These are phyloP conservation scores for Eleginops maclovinus DNA, from an alignment of 2,113 vertebrate genomes.

Conservation along the genomic window DNA sequence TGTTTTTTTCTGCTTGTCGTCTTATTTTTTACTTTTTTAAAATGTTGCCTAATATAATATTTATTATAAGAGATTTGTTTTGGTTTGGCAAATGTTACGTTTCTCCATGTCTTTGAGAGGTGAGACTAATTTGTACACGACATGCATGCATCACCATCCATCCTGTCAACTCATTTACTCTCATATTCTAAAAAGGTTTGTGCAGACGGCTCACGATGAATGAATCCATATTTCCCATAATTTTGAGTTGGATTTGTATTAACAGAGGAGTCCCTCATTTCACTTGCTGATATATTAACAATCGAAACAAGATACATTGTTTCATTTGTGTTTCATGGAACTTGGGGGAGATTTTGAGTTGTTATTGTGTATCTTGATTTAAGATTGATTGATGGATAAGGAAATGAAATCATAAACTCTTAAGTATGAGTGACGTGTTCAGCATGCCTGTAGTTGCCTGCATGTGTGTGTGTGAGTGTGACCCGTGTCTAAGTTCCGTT, in stretches of 20 bases:
- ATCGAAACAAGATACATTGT: too few relatives aligned
- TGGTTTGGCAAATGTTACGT: too few relatives aligned
- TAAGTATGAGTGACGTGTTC: constrained; percentile 1
- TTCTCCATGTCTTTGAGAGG: neutral
- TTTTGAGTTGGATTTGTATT: neutral
- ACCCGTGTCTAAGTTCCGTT: constrained; percentile 1
- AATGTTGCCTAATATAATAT: constrained; percentile 1
- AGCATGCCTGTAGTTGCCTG: constrained; percentile 14
- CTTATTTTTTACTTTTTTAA: neutral
- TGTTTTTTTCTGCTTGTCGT: neutral
- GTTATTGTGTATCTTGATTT: neutral
- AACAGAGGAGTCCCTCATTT: neutral
- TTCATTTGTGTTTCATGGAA: too few relatives aligned
- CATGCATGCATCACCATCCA: constrained; percentile 22
- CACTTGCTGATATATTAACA: neutral
- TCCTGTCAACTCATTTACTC: constrained; percentile 19
- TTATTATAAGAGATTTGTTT: neutral
- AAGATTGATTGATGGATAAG: neutral
- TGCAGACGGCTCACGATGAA: neutral
- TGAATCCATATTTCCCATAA: neutral
- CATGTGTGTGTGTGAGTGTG: constrained; percentile 3
- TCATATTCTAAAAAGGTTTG: neutral
- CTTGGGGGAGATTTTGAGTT: neutral
- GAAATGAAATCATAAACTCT: neutral
- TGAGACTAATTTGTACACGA: neutral